Percentiles rank a stretch among this genome's conserved stretches.
phyloP scores from a whole-genome alignment of 2,888 invertebrate species.

The Pristionchus fissidentatus region DNA sequence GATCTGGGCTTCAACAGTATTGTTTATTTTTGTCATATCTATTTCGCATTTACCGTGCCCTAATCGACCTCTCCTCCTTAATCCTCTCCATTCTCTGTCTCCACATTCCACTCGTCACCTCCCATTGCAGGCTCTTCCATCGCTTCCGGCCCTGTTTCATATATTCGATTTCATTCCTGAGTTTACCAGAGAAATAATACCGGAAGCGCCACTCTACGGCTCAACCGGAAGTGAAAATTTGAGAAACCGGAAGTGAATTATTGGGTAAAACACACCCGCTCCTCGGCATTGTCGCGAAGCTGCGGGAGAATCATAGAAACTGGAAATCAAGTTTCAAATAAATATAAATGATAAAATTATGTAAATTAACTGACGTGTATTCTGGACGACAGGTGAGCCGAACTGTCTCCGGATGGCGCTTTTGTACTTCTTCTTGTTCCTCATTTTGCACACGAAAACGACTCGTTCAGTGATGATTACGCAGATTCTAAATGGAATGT shows the following conservation, averaged over 20 bases:
- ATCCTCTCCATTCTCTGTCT: conserved; percentile 16
- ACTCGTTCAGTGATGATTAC: conserved; percentile 21
- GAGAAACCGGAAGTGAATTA: neutral
- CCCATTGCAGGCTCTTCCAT: conserved; percentile 22
- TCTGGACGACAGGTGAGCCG: conserved; percentile 3
- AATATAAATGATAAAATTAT: neutral
- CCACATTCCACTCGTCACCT: conserved; percentile 14
- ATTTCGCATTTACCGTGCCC: neutral
- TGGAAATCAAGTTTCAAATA: neutral
- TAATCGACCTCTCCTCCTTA: neutral
- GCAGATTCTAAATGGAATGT: neutral
- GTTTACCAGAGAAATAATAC: neutral
- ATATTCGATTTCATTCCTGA: neutral
- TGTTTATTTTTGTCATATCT: neutral
- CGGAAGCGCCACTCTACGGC: neutral
- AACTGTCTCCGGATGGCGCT: neutral
- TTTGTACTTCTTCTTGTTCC: neutral
- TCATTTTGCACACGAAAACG: neutral
- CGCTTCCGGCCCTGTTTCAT: neutral
- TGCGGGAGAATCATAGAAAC: conserved; percentile 33
- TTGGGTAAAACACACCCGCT: neutral
- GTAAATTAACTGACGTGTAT: neutral
- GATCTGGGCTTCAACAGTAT: too few species aligned
- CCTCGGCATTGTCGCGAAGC: neutral
- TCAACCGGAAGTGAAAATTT: neutral